A percentile compares a stretch with the other conserved stretches of the same genome.
These are phyloP conservation scores for Pectinophora gossypiella DNA, from an alignment of 1,140 invertebrate genomes.

Conservation along the genomic window DNA sequence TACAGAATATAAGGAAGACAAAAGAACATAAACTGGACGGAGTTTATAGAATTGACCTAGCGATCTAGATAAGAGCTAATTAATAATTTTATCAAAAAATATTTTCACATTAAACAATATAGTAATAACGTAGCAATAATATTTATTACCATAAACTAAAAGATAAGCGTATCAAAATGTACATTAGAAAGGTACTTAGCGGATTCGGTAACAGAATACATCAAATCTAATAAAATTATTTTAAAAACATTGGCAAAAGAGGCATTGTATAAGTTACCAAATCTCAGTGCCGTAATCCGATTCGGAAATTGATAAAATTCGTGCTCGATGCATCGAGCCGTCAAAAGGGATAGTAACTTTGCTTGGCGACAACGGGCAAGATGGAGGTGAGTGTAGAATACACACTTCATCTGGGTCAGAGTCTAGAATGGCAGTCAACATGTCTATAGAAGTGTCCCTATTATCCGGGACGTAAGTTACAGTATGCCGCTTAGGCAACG, in stretches of 20 bases:
- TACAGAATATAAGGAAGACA: too few relatives aligned
- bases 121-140: too few relatives aligned
- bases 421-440: conserved; percentile 63
- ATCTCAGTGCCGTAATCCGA: conserved; percentile 83
- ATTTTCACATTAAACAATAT: too few relatives aligned
- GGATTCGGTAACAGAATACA: too few relatives aligned
- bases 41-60: too few relatives aligned
- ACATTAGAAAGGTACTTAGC: not conserved
- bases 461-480: conserved; percentile 47
- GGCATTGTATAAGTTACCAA: conserved; percentile 78
- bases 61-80: too few relatives aligned
- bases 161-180: too few relatives aligned
- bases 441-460: conserved; percentile 55
- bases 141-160: too few relatives aligned
- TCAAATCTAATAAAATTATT: too few relatives aligned
- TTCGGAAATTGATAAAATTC: conserved; percentile 75
- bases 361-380: conserved; percentile 65
- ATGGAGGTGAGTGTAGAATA: conserved; percentile 50
- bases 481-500: conserved; percentile 56
- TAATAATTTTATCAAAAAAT: too few relatives aligned
- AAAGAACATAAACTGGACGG: too few relatives aligned
- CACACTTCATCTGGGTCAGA: conserved; percentile 67
- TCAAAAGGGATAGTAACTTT: conserved; percentile 76
- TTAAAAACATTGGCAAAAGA: too few relatives aligned
- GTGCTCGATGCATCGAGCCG: conserved; percentile 71